phyloP scores from a whole-genome alignment of 2,888 invertebrate genomes.

The Aporophyla nigra region DNA sequence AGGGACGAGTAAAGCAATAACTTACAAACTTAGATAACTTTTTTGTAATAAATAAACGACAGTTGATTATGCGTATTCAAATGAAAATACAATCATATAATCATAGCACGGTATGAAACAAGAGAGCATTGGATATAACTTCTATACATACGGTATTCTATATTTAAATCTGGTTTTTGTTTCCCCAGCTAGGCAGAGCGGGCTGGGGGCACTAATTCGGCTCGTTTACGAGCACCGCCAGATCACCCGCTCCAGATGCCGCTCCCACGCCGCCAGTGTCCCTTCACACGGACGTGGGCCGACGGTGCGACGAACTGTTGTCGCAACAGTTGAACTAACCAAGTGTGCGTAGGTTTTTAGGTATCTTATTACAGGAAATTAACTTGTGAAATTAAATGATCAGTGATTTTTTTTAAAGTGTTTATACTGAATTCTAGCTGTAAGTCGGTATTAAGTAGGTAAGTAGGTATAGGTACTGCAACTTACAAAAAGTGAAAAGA shows the following conservation, averaged over 20 bases:
- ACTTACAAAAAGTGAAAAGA: not conserved
- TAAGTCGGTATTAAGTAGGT: not conserved
- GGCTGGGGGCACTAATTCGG: conserved; percentile 85
- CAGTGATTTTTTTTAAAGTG: not conserved
- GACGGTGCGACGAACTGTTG: conserved; percentile 65
- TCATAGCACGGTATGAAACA: conserved; percentile 34
- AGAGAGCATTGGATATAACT: conserved; percentile 66
- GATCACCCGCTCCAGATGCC: conserved; percentile 84
- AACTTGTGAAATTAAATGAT: conserved; percentile 18
- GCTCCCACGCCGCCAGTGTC: conserved; percentile 84
- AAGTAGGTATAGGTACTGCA: too few species aligned
- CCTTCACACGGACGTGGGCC: conserved; percentile 75
- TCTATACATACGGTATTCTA: conserved; percentile 66
- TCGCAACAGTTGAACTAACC: conserved; percentile 37
- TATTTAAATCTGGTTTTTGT: conserved; percentile 85
- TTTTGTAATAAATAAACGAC: not conserved
- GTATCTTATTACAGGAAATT: conserved; percentile 47
- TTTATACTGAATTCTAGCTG: not conserved
- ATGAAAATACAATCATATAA: not conserved
- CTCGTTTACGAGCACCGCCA: conserved; percentile 86
- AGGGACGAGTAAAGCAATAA: not conserved
- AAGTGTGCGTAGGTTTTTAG: conserved; percentile 41
- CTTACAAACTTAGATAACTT: not conserved
- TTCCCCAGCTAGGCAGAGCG: conserved; percentile 78
- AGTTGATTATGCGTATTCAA: not conserved